A percentile compares a stretch with the other conserved stretches of the same genome.
phyloP scores from a whole-genome alignment of 2,888 invertebrate genomes.

The Chaitophorus viminalis region DNA sequence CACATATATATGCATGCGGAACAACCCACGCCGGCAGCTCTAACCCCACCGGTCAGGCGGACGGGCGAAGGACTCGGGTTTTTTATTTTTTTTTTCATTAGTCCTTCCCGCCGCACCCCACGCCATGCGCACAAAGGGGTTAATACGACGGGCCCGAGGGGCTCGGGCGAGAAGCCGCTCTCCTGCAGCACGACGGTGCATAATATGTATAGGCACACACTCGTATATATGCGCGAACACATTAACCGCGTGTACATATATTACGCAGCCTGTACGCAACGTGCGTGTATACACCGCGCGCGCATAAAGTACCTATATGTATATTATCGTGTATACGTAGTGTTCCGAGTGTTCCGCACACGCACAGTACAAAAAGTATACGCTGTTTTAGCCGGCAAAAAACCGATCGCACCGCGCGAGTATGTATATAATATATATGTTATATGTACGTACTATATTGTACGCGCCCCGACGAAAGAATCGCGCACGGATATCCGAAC shows the following conservation, averaged over 20 bases:
- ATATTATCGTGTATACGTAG: not conserved
- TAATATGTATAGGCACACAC: not conserved
- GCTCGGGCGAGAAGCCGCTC: slow-evolving; percentile 39
- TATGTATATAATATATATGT: no score
- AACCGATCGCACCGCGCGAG: no score
- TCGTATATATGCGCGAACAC: not conserved
- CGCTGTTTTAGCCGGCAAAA: no score
- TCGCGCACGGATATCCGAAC: no score
- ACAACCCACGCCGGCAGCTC: slow-evolving; percentile 35
- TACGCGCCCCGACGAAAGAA: no score
- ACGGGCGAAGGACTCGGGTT: slow-evolving; percentile 48
- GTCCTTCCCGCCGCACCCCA: slow-evolving; percentile 40
- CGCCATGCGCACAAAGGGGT: slow-evolving; percentile 50
- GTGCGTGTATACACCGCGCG: not conserved
- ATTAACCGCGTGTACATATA: not conserved
- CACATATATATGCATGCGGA: slow-evolving; percentile 28
- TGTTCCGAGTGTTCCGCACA: not conserved
- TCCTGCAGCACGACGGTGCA: not conserved
- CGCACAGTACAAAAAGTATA: no score
- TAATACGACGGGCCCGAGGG: slow-evolving; percentile 47
- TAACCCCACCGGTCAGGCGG: slow-evolving; percentile 60
- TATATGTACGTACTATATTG: no score
- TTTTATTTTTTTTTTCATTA: slow-evolving; percentile 57
- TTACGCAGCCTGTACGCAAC: not conserved
- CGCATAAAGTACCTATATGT: no score